Percentiles rank a stretch among this genome's conserved stretches.
phyloP scores from a whole-genome alignment of 64 coral and sea anemone species.

The Montipora cactus region DNA sequence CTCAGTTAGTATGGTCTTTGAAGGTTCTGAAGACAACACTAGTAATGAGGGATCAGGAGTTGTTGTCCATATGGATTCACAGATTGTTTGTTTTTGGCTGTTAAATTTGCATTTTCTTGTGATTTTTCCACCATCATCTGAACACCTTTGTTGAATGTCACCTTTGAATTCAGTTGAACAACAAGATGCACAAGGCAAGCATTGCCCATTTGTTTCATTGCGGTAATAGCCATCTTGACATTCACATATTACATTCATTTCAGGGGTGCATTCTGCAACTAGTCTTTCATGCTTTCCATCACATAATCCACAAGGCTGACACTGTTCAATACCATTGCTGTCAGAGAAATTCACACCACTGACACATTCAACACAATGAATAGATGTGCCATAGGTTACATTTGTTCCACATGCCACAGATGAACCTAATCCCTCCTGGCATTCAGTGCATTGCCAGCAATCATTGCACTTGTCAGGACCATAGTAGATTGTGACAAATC shows the following conservation, averaged over 20 bases:
- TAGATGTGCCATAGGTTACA: neutral
- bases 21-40: no score
- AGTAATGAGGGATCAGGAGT: no score
- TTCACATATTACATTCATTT: neutral
- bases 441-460: conserved; percentile 19
- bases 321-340: neutral
- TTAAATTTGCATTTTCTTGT: neutral
- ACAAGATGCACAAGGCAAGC: neutral
- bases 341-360: neutral
- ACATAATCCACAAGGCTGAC: conserved; percentile 27
- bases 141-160: neutral
- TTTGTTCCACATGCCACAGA: conserved; percentile 5
- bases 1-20: no score
- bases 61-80: neutral
- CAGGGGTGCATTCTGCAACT: neutral
- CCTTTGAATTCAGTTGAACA: neutral
- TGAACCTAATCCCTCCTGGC: neutral
- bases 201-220: conserved; percentile 1
- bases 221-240: conserved; percentile 13
- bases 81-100: neutral
- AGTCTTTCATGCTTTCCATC: neutral
- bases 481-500: neutral
- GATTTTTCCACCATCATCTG: neutral
- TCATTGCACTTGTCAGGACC: neutral
- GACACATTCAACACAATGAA: conserved; percentile 3